phyloP scores from a whole-genome alignment of 64 coral and sea anemone species.

The Pocillopora verrucosa region DNA sequence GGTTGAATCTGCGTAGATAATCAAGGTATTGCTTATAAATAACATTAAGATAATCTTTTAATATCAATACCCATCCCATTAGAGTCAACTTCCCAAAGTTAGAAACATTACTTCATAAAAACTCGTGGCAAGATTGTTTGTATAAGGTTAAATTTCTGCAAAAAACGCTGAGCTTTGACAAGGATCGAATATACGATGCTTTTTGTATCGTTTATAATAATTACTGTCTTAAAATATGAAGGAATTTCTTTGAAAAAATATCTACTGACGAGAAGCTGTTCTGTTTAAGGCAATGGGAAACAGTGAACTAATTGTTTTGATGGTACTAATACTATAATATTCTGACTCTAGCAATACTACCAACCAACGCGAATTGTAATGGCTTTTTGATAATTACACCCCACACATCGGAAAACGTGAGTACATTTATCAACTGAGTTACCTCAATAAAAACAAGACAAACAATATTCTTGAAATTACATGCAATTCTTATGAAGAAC shows the following conservation, averaged over 20 bases:
- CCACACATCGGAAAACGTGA: background rate
- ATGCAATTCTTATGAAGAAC: constrained; percentile 7
- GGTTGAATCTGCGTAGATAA: constrained; percentile 1
- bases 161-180: background rate
- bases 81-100: background rate
- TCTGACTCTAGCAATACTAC: background rate
- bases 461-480: background rate
- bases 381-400: background rate
- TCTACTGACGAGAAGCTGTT: background rate
- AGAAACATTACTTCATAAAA: background rate
- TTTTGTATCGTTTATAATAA: too few species aligned
- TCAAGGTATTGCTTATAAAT: constrained; percentile 34
- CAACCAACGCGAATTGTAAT: too few species aligned
- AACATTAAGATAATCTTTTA: background rate
- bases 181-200: background rate
- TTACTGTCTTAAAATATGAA: background rate
- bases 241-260: background rate
- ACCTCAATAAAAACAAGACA: background rate
- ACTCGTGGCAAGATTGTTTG: background rate
- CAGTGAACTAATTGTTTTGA: background rate
- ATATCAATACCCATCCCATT: background rate
- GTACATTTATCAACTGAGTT: background rate
- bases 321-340: background rate
- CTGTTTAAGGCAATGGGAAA: background rate
- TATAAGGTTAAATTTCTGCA: background rate